Evolutionary conservation across 2,888 invertebrate genomes (phyloP), one percentile per base, ranked within the genome.

Genomic region (Diarsia rubi): DNA sequence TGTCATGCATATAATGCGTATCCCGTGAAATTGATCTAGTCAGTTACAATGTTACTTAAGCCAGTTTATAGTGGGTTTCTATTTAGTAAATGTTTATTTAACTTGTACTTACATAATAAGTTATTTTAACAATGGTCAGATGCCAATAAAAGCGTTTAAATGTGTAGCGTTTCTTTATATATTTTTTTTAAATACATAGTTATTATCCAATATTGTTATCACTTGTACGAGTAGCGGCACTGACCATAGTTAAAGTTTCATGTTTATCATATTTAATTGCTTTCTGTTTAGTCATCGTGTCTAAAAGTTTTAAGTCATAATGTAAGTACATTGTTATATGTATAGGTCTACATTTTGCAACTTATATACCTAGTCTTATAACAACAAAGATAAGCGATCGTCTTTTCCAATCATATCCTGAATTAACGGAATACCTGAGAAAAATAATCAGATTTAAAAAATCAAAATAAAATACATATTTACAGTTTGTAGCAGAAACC

Each of bases 401-500:
- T 85, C 78, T 84, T 79, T 82, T 77, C 62, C 86, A 91, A 93
- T 94, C 96, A 96, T 96, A 96, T 96, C 96, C 92, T 90, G 84
- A 90, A 89, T 82, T 69, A 95, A 95, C 95, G 93, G 91, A 93
- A 95, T 96, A 96, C 96, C 96, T 96, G 96, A 95, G 86, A 90
- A 90, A 89, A 88, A 84, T 92, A 92, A 93, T 94, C 93, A 93
- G 86, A 90, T 82, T 87, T 84, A 88, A 88, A 70, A 83, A 81
- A 85, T 89, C 84, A 90, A 85, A 92, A 88, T 86, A 82, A 88
- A 88, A 91, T 95, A 88, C 87, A 91, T 95, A 95, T 95, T 95
- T 95, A 95, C 95, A 92, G 89, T 92, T 86, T 88, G 84, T 93
- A 93, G 91, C 86, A 88, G 83, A 89, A 90, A 90, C 90, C 91